Conservation (phyloP, 2,888 invertebrate genomes). For the Eristalinus aeneus region DNA sequence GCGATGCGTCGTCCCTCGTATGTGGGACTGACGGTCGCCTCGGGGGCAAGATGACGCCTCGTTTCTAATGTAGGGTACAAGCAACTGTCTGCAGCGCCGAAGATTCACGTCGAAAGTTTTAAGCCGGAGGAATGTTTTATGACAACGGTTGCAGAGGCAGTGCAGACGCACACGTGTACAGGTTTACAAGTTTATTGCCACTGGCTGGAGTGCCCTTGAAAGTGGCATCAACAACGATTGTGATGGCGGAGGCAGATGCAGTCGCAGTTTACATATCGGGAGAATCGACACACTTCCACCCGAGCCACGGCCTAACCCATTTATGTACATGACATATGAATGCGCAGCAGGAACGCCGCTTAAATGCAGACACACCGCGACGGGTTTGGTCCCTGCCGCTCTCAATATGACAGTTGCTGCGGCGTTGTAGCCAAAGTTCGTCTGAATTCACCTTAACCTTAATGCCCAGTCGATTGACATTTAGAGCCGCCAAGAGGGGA, state of each 20-base stretch:
- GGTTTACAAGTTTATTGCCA: constrained; percentile 37
- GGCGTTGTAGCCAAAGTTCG: neutral
- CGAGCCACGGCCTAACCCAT: constrained; percentile 20
- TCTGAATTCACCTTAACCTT: too few species aligned
- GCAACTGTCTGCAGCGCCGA: neutral
- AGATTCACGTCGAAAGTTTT: constrained; percentile 8
- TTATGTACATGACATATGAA: constrained; percentile 46
- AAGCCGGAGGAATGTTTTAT: constrained; percentile 20
- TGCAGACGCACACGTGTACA: neutral
- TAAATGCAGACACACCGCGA: too few species aligned
- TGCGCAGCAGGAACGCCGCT: constrained; percentile 13
- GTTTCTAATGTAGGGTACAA: neutral
- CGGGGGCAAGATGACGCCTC: constrained; percentile 21
- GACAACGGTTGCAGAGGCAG: constrained; percentile 16
- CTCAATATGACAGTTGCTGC: constrained; percentile 38
- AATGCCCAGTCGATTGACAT: too few species aligned
- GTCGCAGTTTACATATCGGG: too few species aligned
- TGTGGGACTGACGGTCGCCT: constrained; percentile 27
- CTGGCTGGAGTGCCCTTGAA: constrained; percentile 41
- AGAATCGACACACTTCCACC: constrained; percentile 10
- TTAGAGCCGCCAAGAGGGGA: too few species aligned
- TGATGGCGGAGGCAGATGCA: neutral
- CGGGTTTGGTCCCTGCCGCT: neutral
- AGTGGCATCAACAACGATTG: neutral
- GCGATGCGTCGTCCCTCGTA: constrained; percentile 1